phyloP scores from a whole-genome alignment of 2,113 vertebrate species.

The Catharus fuscescens region DNA sequence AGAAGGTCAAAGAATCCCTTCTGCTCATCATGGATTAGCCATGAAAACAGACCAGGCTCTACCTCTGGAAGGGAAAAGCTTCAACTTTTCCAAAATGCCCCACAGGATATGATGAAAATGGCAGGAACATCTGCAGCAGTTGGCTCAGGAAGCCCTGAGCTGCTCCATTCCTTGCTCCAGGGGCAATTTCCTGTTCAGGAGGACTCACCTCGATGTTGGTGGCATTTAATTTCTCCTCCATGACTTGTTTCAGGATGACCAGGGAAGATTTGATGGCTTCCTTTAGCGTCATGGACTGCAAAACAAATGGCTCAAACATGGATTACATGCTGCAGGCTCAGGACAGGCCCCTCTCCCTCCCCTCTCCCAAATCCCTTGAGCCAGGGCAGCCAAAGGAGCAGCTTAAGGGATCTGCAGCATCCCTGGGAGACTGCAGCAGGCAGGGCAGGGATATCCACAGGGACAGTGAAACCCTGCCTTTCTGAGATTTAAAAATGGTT shows the following conservation, averaged over 20 bases:
- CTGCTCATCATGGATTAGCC: accelerated
- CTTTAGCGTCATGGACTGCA: slow-evolving; percentile 98
- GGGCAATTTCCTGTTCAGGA: neutral
- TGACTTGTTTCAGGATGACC: slow-evolving; percentile 97
- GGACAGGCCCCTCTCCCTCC: neutral
- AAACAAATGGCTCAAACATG: neutral
- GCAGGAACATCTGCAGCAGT: neutral
- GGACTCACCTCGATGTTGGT: slow-evolving; percentile 91
- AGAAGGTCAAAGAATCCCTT: neutral
- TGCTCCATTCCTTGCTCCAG: neutral
- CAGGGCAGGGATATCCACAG: neutral
- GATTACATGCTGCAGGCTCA: neutral
- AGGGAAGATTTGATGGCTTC: slow-evolving; percentile 98
- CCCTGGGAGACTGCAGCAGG: neutral
- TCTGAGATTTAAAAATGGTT: neutral
- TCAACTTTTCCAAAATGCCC: neutral
- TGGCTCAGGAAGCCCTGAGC: neutral
- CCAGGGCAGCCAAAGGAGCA: neutral
- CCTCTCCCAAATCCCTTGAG: neutral
- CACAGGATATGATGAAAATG: accelerated
- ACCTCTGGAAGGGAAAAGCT: neutral
- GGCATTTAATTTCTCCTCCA: slow-evolving; percentile 99
- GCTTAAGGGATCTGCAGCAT: neutral
- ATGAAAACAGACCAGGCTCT: neutral
- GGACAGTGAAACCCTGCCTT: neutral